These are phyloP conservation scores for Hippocampus comes DNA, from an alignment of 2,113 vertebrate genomes.

Conservation along the genomic window DNA sequence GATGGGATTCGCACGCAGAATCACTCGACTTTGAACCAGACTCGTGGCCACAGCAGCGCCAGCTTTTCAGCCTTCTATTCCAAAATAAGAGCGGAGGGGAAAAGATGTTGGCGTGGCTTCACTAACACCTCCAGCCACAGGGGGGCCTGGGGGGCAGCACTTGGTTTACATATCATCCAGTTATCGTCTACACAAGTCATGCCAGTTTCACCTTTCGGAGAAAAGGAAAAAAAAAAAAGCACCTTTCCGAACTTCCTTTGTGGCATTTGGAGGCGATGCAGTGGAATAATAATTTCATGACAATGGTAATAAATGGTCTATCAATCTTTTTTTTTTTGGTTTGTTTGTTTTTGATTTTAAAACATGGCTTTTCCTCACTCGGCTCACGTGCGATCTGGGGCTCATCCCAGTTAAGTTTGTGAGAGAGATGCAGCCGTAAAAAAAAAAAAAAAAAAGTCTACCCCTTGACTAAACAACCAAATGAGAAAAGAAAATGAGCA, in stretches of 20 bases:
- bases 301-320: neutral
- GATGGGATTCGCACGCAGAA: neutral
- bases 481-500: slow-evolving; percentile 25
- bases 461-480: slow-evolving; percentile 24
- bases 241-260: neutral
- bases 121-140: slow-evolving; percentile 62
- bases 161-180: slow-evolving; percentile 44
- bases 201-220: neutral
- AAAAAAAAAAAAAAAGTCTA: slow-evolving; percentile 12
- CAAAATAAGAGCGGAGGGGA: slow-evolving; percentile 4
- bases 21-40: neutral
- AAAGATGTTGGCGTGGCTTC: slow-evolving; percentile 17
- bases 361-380: neutral
- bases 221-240: neutral
- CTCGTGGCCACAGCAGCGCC: neutral
- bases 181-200: slow-evolving; percentile 10
- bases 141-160: slow-evolving; percentile 69
- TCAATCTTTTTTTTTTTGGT: neutral
- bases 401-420: neutral
- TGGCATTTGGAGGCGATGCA: neutral
- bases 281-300: neutral
- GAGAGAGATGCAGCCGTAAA: neutral
- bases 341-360: no score
- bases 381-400: neutral
- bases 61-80: neutral